phyloP scores from a whole-genome alignment of 2,888 invertebrate genomes.

The Esperia sulphurella region DNA sequence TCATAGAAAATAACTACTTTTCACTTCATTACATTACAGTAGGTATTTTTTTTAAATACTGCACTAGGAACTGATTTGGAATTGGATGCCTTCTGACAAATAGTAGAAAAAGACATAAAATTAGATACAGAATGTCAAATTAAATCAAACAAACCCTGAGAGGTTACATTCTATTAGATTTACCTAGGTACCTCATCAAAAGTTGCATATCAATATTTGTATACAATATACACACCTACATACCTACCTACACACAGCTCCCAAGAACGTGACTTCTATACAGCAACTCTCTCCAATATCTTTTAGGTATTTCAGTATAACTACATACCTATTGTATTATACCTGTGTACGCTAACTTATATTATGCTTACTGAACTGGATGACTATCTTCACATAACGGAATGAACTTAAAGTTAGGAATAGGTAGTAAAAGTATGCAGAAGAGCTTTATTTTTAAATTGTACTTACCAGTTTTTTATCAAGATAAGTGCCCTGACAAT shows the following conservation, averaged over 20 bases:
- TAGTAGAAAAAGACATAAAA: no score
- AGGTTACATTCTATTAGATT: no score
- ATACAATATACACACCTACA: constrained; percentile 13
- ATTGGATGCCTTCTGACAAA: no score
- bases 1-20: no score
- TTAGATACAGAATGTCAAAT: no score
- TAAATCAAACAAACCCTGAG: no score
- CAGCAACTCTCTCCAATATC: constrained; percentile 23
- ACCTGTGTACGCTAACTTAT: neutral
- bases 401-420: constrained; percentile 14
- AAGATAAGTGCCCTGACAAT: constrained; percentile 59
- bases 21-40: no score
- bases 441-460: constrained; percentile 26
- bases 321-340: neutral
- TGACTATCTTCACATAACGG: constrained; percentile 6
- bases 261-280: constrained; percentile 21
- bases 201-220: neutral
- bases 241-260: constrained; percentile 8
- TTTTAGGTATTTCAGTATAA: neutral
- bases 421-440: constrained; percentile 45
- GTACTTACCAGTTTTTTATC: constrained; percentile 62
- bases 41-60: no score
- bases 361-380: neutral
- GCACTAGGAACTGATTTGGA: no score
- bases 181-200: neutral